These are phyloP conservation scores for Labeo catla DNA, from an alignment of 2,113 vertebrate species.

Conservation along the genomic window DNA sequence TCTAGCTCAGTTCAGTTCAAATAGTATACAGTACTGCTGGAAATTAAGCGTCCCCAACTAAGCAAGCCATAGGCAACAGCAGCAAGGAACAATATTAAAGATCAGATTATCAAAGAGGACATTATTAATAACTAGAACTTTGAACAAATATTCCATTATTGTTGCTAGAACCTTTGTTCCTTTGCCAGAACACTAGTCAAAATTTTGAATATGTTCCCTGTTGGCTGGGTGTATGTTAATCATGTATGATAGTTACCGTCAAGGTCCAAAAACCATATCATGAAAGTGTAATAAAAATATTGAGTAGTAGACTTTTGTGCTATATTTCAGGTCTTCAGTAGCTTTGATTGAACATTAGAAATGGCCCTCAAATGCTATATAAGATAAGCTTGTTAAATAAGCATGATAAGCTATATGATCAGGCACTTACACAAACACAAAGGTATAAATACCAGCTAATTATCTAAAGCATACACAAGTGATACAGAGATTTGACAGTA, in stretches of 20 bases:
- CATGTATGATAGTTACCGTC: neutral
- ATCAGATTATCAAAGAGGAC: too few relatives aligned
- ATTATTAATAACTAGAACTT: neutral
- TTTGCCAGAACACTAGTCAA: neutral
- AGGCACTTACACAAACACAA: neutral
- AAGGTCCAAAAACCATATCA: neutral
- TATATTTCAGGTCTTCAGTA: neutral
- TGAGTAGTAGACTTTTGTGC: neutral
- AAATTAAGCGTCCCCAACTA: too few relatives aligned
- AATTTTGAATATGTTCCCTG: neutral
- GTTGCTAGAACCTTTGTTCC: neutral
- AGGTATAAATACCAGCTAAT: neutral
- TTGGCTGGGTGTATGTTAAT: neutral
- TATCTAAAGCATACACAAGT: neutral
- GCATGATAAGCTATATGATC: neutral
- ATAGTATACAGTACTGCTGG: too few relatives aligned
- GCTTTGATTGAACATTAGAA: neutral
- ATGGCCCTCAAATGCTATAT: neutral
- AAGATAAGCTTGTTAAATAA: neutral
- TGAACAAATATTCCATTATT: neutral
- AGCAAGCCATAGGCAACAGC: too few relatives aligned
- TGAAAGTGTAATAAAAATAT: neutral
- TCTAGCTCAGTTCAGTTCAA: too few relatives aligned
- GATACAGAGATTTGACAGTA: neutral
- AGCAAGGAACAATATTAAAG: too few relatives aligned